Evolutionary conservation across 2,888 invertebrate species (phyloP), one percentile per base, ranked within the genome.

Genomic region (Drosophila infuscata): DNA sequence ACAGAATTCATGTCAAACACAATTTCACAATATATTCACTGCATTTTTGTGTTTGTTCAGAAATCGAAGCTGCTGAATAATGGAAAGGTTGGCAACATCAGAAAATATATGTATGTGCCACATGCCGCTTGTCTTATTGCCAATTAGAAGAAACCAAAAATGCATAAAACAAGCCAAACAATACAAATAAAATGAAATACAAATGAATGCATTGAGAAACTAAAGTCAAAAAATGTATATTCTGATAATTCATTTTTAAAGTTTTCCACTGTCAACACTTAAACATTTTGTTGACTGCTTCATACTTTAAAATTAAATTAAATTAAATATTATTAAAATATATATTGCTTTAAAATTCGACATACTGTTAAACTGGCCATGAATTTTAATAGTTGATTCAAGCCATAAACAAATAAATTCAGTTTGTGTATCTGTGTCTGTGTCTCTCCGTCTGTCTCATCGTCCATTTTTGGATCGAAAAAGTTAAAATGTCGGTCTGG

Each of bases 311-410:
- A 15, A 38, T 17, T 8, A 3, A 3, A 17, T 12, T 11, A 3
- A 52, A 60, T 15, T 12, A 20, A 35, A 29, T 38, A 25, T 3
- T 25, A 38, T 64, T 9, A n/a, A 25, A 62, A 15, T 8, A 3
- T 29, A 52, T 46, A 32, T 57, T 48, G 61, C 36, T 32, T 61
- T 41, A 33, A 67, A 67, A 60, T 56, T 48, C 33, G 68, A 25
- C 38, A 48, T 52, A 46, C 35, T 33, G 57, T 74, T 74, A 74
- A 73, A 29, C 33, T 41, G 57, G 57, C 32, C 29, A 61, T 73
- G 74, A 74, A 67, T 52, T 74, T 43, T 61, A 48, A 57, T 74
- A 74, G 73, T 74, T 74, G 61, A 58, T 68, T 36, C 46, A 32
- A 68, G 57, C 56, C 57, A 58, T 49, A 67, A 74, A 33, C 68